Percentiles rank a stretch among this genome's conserved stretches.
These are phyloP conservation scores for Nettapus auritus DNA, from an alignment of 2,113 vertebrate species.

Conservation along the genomic window DNA sequence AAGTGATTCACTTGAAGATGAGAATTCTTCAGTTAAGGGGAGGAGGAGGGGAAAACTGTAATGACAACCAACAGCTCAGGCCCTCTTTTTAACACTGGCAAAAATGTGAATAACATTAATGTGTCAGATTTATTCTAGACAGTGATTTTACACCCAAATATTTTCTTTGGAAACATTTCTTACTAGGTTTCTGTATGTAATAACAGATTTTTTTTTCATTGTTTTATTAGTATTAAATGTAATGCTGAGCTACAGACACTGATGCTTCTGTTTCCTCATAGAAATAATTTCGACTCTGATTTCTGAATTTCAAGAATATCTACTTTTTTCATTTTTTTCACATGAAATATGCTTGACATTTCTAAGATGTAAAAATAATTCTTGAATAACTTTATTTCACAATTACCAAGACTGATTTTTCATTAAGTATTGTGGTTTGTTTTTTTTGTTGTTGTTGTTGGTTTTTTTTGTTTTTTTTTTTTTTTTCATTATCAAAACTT, in stretches of 20 bases:
- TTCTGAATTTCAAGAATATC: background rate
- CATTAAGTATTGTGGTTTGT: slow-evolving; percentile 59
- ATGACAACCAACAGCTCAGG: slow-evolving; percentile 23
- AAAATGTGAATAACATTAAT: slow-evolving; percentile 21
- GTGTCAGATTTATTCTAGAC: background rate
- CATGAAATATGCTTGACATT: slow-evolving; percentile 1
- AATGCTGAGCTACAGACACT: background rate
- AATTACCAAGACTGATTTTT: slow-evolving; percentile 69
- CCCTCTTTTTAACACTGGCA: slow-evolving; percentile 26
- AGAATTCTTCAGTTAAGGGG: slow-evolving; percentile 23
- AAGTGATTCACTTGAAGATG: slow-evolving; percentile 19
- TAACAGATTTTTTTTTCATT: background rate
- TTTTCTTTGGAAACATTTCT: background rate
- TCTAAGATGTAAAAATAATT: slow-evolving; percentile 57
- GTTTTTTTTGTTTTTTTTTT: background rate
- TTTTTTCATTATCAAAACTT: slow-evolving; percentile 72
- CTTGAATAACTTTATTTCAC: slow-evolving; percentile 59
- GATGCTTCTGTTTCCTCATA: background rate
- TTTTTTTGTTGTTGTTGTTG: no score
- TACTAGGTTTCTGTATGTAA: background rate
- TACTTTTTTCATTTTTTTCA: background rate
- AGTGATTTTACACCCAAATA: background rate
- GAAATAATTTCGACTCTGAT: slow-evolving; percentile 20
- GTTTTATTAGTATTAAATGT: background rate
- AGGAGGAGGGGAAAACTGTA: slow-evolving; percentile 22